Evolutionary conservation across 2,797 vertebrate species (phyloP), one percentile per base, ranked within the genome.

Genomic region (Cossypha dichroa): DNA sequence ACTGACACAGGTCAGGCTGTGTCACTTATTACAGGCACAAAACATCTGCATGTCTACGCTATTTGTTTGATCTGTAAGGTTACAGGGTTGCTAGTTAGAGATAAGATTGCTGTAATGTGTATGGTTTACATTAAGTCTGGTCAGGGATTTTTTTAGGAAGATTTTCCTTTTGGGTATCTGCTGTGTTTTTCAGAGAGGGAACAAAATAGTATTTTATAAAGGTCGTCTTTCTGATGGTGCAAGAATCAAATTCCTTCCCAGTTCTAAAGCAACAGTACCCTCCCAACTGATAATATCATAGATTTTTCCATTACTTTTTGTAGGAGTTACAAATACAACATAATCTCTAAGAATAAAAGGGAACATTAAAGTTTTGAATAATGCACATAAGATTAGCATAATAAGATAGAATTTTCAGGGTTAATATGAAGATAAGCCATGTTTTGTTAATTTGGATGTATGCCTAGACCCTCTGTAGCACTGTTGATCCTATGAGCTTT

Each of bases 401-500:
- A 41, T 58, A 78, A 60, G 9, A 59, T 52, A 34, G 56, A 88
- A 70, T 86, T 77, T 80, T 58, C 25, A 28, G 45, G 13, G 68
- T 75, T 41, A 69, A 19, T 21, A 22, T n/a, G 40, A 58, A 62
- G 31, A 79, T 40, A 77, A 85, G 67, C 67, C n/a, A 12, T 40
- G 5, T 78, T 93, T 86, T 70, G 21, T 85, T 88, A 52, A 56
- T 78, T 79, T 92, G 91, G 28, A 40, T 59, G 13, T 88, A 11
- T 93, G 45, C 63, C 63, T 79, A 45, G 28, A 74, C 40, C 15
- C 9, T 73, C 28, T 79, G 29, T 78, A 78, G 62, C 10, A 10
- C 48, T 49, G 52, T 77, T 78, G 85, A 60, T 94, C 55, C 26
- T 55, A 13, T 34, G 48, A 58, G 51, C 9, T 40, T 48, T 16